Evolutionary conservation across 2,888 invertebrate genomes (phyloP).

Genomic region (Empis stercorea): DNA sequence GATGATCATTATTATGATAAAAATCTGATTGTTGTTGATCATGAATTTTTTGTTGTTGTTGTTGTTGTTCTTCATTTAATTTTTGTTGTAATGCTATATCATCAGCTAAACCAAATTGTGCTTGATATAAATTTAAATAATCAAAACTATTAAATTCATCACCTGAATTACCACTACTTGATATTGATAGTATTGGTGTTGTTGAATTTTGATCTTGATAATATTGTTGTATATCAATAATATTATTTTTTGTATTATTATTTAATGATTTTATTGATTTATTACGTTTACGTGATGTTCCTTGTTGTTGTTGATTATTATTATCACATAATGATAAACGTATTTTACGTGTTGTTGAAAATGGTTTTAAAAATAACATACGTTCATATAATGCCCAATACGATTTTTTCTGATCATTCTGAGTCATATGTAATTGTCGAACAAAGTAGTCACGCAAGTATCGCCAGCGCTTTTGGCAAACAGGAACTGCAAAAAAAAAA

Average conservation of each 20-base stretch:
- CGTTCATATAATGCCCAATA: conserved; percentile 10
- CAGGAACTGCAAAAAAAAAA: conserved; percentile 16
- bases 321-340: neutral
- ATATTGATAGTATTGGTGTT: neutral
- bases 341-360: conserved; percentile 8
- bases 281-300: neutral
- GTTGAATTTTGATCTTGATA: neutral
- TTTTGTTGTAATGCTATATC: neutral
- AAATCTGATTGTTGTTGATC: neutral
- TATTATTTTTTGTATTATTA: too few species aligned
- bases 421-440: conserved; percentile 13
- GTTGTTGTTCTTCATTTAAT: neutral
- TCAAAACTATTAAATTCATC: conserved; percentile 9
- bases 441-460: conserved; percentile 19
- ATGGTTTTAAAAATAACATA: conserved; percentile 10
- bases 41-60: neutral
- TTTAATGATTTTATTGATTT: neutral
- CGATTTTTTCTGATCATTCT: conserved; percentile 5
- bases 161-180: neutral
- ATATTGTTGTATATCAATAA: neutral
- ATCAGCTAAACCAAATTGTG: conserved; percentile 5
- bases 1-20: too few species aligned
- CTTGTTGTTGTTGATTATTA: neutral
- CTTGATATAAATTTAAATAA: conserved; percentile 7
- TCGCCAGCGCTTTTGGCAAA: conserved; percentile 18